phyloP scores from a whole-genome alignment of 35 echinoderm and acorn worm genomes.

The Chiridota heheva region DNA sequence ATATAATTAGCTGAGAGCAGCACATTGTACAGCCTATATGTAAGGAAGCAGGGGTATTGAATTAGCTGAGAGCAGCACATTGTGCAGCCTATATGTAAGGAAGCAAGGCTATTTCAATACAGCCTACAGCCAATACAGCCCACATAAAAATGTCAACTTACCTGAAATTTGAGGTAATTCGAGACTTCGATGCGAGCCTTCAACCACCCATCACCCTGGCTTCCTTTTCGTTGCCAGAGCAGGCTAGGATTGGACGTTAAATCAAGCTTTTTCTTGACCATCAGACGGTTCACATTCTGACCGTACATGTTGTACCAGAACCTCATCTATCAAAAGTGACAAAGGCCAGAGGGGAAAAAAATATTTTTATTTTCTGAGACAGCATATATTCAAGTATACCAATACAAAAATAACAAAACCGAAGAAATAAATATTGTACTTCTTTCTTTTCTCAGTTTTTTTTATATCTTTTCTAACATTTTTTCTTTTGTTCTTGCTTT shows the following conservation, averaged over 20 bases:
- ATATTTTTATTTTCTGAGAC: no score
- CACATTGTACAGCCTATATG: neutral
- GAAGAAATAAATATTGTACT: no score
- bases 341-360: no score
- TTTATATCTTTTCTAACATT: no score
- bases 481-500: no score
- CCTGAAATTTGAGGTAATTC: conserved; percentile 69
- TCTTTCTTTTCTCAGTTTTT: no score
- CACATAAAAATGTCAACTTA: neutral
- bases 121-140: no score
- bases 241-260: conserved; percentile 40
- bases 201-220: conserved; percentile 64
- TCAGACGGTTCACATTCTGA: conserved; percentile 32
- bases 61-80: neutral
- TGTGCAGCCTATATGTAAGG: neutral
- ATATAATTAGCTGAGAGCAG: neutral
- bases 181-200: conserved; percentile 45
- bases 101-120: no score
- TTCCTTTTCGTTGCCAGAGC: conserved; percentile 44
- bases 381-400: no score
- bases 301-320: conserved; percentile 95
- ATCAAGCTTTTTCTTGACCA: conserved; percentile 44
- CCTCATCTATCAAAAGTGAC: conserved; percentile 41
- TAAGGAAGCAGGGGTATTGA: neutral
- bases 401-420: no score